Evolutionary conservation across 2,113 vertebrate species (phyloP).

Genomic region (Erythrocercus mccallii): DNA sequence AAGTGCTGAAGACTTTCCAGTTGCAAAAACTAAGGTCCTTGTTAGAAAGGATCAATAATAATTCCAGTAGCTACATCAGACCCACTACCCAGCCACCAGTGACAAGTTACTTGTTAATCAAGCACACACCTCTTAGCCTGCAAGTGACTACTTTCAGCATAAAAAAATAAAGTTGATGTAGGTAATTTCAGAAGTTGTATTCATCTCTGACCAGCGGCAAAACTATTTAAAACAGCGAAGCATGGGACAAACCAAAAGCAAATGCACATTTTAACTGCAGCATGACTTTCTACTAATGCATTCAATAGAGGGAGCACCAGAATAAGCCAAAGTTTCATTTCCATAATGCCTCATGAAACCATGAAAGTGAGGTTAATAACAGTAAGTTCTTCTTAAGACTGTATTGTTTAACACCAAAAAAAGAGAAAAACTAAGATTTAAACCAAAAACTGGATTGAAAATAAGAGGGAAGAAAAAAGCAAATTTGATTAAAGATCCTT

Average conservation of each 20-base stretch:
- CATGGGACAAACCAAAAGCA: neutral
- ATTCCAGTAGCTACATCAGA: neutral
- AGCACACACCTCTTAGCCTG: neutral
- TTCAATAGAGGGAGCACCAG: neutral
- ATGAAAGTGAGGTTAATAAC: neutral
- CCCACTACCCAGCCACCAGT: neutral
- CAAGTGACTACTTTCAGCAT: neutral
- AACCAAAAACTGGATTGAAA: neutral
- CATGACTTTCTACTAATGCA: accelerated
- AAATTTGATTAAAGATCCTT: neutral
- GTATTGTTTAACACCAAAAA: neutral
- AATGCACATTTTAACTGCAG: neutral
- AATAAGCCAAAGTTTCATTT: neutral
- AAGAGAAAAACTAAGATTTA: neutral
- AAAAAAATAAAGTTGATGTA: neutral
- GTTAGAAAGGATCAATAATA: neutral
- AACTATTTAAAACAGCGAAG: neutral
- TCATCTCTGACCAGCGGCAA: neutral
- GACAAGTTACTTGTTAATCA: neutral
- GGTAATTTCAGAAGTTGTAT: neutral
- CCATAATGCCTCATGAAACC: neutral
- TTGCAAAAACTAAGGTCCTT: neutral
- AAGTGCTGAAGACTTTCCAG: neutral
- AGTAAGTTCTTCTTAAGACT: neutral
- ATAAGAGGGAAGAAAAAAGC: neutral